Conservation (phyloP, 2,888 invertebrate genomes). For the Exephanes ischioxanthus region DNA sequence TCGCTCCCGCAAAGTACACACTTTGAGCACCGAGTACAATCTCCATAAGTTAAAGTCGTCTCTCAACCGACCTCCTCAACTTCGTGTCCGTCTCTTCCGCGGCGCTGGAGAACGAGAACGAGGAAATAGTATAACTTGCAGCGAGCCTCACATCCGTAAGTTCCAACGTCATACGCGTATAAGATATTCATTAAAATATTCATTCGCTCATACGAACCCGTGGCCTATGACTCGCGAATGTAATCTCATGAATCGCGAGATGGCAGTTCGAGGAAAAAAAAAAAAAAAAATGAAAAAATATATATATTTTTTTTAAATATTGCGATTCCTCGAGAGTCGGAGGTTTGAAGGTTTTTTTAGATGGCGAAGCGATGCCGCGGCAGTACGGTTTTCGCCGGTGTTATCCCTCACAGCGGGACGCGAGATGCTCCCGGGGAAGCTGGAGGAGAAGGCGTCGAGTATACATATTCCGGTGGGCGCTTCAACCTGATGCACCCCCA, state of each 20-base stretch:
- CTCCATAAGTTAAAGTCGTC: not conserved
- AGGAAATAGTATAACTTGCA: not conserved
- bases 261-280: conserved; percentile 6
- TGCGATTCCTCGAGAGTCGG: conserved; percentile 48
- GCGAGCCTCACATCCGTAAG: not conserved
- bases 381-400: conserved; percentile 48
- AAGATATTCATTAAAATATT: conserved; percentile 48
- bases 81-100: not conserved
- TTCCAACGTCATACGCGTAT: not conserved
- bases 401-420: conserved; percentile 57
- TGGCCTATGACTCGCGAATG: conserved; percentile 1
- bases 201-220: conserved; percentile 28
- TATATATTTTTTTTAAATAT: not conserved
- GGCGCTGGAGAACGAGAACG: not conserved
- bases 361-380: conserved; percentile 55
- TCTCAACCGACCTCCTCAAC: not conserved
- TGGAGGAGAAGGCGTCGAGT: not conserved
- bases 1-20: not conserved
- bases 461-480: conserved; percentile 42
- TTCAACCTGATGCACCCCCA: conserved; percentile 56
- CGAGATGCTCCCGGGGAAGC: conserved; percentile 39
- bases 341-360: conserved; percentile 46
- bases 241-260: conserved; percentile 46
- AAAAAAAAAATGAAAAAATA: conserved; percentile 11
- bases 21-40: not conserved